Conservation (phyloP, 2,113 vertebrate genomes). For the Glaucidium brasilianum region DNA sequence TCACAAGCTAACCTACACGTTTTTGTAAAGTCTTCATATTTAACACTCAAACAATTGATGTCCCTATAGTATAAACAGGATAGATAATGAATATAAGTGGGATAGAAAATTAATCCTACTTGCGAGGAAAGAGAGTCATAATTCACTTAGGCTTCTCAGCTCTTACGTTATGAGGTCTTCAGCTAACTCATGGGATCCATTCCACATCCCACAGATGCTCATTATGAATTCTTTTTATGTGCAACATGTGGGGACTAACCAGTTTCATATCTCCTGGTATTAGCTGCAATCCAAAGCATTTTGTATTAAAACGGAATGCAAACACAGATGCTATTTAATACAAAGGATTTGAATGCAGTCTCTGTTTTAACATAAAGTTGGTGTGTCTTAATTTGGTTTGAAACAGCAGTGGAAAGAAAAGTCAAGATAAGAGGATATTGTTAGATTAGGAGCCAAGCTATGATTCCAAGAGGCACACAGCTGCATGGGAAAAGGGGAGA, state of each 20-base stretch:
- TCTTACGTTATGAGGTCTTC: constrained; percentile 74
- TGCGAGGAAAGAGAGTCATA: constrained; percentile 69
- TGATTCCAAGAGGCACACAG: background rate
- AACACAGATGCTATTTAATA: constrained; percentile 74
- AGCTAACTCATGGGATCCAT: constrained; percentile 73
- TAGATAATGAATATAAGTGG: constrained; percentile 70
- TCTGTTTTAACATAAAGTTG: constrained; percentile 60
- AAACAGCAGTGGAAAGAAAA: constrained; percentile 43
- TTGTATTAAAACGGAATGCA: constrained; percentile 77
- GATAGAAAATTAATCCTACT: constrained; percentile 71
- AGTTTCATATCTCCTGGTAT: constrained; percentile 81
- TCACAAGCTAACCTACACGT: constrained; percentile 18
- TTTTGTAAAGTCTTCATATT: constrained; percentile 46
- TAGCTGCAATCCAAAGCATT: constrained; percentile 80
- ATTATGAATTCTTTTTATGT: constrained; percentile 82
- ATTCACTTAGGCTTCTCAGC: constrained; percentile 75
- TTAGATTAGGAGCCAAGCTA: background rate
- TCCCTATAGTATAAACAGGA: constrained; percentile 70
- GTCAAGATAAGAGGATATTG: constrained; percentile 25
- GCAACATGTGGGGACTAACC: constrained; percentile 82
- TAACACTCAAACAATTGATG: constrained; percentile 64
- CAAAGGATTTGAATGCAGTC: constrained; percentile 57
- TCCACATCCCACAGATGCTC: constrained; percentile 77
- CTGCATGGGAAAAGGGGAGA: background rate
- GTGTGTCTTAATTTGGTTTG: constrained; percentile 61